These are phyloP conservation scores for Tridacna crocea DNA, from an alignment of 2,888 invertebrate genomes.

Conservation along the genomic window DNA sequence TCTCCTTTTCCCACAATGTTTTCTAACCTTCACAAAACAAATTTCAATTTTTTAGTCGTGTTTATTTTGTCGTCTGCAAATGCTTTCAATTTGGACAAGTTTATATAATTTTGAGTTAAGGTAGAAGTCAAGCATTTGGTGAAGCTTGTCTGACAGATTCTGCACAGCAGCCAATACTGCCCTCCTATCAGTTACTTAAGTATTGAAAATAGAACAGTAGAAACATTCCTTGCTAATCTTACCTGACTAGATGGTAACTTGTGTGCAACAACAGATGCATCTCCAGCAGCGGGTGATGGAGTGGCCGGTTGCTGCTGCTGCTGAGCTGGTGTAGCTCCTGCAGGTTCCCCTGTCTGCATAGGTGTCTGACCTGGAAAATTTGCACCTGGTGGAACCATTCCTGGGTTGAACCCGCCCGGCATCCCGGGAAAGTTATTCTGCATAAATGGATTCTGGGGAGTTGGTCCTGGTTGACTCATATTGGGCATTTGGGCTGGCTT, in stretches of 20 bases:
- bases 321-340: background rate
- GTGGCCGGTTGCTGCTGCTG: conserved; percentile 18
- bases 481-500: conserved; percentile 33
- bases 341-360: conserved; percentile 19
- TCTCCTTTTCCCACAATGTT: too few relatives aligned
- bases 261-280: conserved; percentile 70
- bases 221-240: background rate
- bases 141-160: too few relatives aligned
- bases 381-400: conserved; percentile 74
- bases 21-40: too few relatives aligned
- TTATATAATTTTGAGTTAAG: too few relatives aligned
- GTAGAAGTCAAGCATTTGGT: too few relatives aligned
- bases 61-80: too few relatives aligned
- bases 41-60: too few relatives aligned
- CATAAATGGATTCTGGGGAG: conserved; percentile 38
- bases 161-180: too few relatives aligned
- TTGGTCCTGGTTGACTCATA: conserved; percentile 41
- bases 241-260: conserved; percentile 75
- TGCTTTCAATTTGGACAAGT: too few relatives aligned
- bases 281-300: conserved; percentile 21
- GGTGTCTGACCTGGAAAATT: conserved; percentile 50
- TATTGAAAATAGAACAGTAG: too few relatives aligned
- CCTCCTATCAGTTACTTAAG: too few relatives aligned
- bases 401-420: conserved; percentile 74
- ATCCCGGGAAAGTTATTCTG: conserved; percentile 52